A percentile compares a stretch with the other conserved stretches of the same genome.
Conservation (phyloP, 2,888 invertebrate genomes). For the Himalopsyche tibetana region DNA sequence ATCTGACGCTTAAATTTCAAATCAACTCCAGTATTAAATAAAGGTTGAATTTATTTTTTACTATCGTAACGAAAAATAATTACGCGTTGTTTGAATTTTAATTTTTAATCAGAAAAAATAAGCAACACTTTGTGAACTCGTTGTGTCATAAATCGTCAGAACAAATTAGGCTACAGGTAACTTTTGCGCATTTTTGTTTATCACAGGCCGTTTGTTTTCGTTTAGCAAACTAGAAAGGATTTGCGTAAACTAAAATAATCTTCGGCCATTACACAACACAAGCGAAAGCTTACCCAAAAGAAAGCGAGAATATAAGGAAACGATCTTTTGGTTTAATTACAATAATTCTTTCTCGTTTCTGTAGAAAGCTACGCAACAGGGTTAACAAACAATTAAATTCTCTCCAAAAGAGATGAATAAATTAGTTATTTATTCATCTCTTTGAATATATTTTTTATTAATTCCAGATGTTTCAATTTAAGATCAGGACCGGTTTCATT, state of each 20-base stretch:
- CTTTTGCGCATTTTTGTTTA: conserved; percentile 9
- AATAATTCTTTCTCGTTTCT: conserved; percentile 52
- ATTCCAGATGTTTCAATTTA: no score
- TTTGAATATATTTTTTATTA: no score
- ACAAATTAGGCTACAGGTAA: conserved; percentile 37
- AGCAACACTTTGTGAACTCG: background rate
- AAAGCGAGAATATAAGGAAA: conserved; percentile 49
- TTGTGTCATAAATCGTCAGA: conserved; percentile 3
- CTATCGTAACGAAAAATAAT: no score
- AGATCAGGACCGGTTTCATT: no score
- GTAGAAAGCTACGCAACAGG: background rate
- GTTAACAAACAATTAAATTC: background rate
- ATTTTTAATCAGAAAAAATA: no score
- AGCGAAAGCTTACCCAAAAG: conserved; percentile 6
- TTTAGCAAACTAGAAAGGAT: conserved; percentile 47
- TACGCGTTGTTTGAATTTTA: no score
- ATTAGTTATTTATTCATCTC: no score
- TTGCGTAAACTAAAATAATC: conserved; percentile 29
- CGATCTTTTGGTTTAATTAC: conserved; percentile 53
- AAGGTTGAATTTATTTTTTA: no score
- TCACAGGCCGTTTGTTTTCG: conserved; percentile 49
- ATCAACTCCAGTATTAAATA: no score
- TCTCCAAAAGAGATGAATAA: no score
- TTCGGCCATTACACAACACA: conserved; percentile 39
- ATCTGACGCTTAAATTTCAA: no score